These are phyloP conservation scores for Antrozous pallidus DNA, from an alignment of 2,797 vertebrate species.

Conservation along the genomic window DNA sequence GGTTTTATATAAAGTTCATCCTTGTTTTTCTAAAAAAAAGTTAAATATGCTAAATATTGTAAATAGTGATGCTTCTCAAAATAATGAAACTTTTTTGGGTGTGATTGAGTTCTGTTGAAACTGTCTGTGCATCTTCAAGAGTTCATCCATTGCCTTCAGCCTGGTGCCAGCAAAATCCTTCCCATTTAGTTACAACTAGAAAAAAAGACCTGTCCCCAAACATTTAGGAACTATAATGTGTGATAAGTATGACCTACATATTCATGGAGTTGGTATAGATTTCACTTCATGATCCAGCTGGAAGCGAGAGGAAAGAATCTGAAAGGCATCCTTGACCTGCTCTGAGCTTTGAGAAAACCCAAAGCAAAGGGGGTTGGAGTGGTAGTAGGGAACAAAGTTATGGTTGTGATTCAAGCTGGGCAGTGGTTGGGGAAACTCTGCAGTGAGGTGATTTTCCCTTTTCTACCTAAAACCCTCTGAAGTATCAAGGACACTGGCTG, in stretches of 20 bases:
- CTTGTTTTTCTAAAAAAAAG: slow-evolving; percentile 5
- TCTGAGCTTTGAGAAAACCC: background rate
- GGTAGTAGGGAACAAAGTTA: background rate
- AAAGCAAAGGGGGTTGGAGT: background rate
- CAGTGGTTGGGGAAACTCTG: background rate
- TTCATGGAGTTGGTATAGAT: background rate
- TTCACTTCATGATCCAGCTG: background rate
- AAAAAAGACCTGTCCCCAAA: background rate
- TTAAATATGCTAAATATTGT: background rate
- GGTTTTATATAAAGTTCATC: background rate
- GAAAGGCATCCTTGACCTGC: background rate
- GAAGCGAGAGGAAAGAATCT: background rate
- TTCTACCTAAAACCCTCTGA: background rate
- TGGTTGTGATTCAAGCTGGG: background rate
- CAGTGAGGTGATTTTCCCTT: background rate
- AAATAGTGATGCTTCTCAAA: background rate
- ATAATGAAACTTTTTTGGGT: background rate
- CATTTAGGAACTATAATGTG: background rate
- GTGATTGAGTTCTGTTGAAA: background rate
- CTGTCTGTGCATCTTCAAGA: background rate
- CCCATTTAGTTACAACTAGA: background rate
- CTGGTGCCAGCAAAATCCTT: background rate
- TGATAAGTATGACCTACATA: background rate
- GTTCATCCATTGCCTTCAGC: background rate
- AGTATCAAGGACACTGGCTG: background rate